phyloP scores from a whole-genome alignment of 2,888 invertebrate species.

The Polyploca ridens region DNA sequence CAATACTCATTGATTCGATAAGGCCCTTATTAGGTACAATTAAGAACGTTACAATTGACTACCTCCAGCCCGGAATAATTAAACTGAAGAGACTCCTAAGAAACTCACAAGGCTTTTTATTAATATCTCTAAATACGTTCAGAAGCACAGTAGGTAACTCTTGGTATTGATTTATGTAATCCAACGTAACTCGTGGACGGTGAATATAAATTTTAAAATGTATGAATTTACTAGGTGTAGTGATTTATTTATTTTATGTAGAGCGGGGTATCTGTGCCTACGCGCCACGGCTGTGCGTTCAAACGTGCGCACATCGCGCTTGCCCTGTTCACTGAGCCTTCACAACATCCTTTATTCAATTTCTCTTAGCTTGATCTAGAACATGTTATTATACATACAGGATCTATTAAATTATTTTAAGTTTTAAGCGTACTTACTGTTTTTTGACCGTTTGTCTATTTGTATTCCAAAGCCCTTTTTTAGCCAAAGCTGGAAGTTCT shows the following conservation, averaged over 20 bases:
- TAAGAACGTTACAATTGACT: too few species aligned
- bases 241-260: conserved; percentile 6
- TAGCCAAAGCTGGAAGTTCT: too few species aligned
- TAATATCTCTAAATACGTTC: not conserved
- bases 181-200: not conserved
- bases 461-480: too few species aligned
- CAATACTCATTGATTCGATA: too few species aligned
- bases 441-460: too few species aligned
- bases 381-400: not conserved
- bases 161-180: not conserved
- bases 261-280: conserved; percentile 6
- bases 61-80: too few species aligned
- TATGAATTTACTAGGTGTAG: not conserved
- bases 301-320: conserved; percentile 20
- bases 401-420: not conserved
- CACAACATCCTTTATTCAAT: conserved; percentile 33
- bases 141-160: not conserved
- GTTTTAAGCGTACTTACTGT: not conserved
- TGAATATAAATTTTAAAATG: not conserved
- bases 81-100: too few species aligned
- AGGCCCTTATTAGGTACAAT: too few species aligned
- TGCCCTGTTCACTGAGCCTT: conserved; percentile 33
- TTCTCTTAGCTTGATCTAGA: conserved; percentile 28
- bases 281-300: conserved; percentile 10
- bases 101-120: too few species aligned